Conservation (phyloP, 2,113 vertebrate species). For the Pagrus major region DNA sequence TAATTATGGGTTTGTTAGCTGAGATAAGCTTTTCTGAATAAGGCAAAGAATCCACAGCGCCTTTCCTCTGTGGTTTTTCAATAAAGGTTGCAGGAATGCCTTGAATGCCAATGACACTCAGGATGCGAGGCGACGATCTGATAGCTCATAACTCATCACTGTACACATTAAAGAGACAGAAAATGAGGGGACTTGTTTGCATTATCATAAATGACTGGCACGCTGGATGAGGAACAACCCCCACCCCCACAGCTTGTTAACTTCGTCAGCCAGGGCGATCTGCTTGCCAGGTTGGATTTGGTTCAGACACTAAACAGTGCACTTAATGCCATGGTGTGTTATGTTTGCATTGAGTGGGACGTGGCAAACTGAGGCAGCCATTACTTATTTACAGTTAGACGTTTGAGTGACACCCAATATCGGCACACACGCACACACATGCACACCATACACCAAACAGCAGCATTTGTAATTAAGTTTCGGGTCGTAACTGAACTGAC, state of each 20-base stretch:
- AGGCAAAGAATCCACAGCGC: constrained; percentile 24
- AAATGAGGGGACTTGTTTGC: constrained; percentile 36
- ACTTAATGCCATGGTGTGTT: constrained; percentile 45
- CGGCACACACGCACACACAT: neutral
- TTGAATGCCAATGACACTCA: constrained; percentile 66
- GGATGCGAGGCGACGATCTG: constrained; percentile 47
- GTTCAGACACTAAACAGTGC: constrained; percentile 63
- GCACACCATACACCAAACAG: constrained; percentile 37
- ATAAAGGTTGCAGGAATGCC: constrained; percentile 49
- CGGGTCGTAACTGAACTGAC: constrained; percentile 64
- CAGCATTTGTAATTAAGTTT: constrained; percentile 78
- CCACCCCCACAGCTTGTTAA: constrained; percentile 62
- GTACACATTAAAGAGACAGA: constrained; percentile 56
- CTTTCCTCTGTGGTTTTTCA: constrained; percentile 52
- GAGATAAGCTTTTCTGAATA: constrained; percentile 57
- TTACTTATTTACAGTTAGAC: constrained; percentile 54
- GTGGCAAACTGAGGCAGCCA: constrained; percentile 29
- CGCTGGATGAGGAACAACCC: constrained; percentile 47
- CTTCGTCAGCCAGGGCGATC: constrained; percentile 30
- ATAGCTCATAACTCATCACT: constrained; percentile 55
- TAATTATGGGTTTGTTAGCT: constrained; percentile 43
- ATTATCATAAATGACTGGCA: constrained; percentile 68
- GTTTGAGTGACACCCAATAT: constrained; percentile 41
- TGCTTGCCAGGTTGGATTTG: constrained; percentile 68
- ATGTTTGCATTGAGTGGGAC: constrained; percentile 53